Evolutionary conservation across 1,140 invertebrate species (phyloP), one percentile per base, ranked within the genome.

Genomic region (Drosophila ficusphila): DNA sequence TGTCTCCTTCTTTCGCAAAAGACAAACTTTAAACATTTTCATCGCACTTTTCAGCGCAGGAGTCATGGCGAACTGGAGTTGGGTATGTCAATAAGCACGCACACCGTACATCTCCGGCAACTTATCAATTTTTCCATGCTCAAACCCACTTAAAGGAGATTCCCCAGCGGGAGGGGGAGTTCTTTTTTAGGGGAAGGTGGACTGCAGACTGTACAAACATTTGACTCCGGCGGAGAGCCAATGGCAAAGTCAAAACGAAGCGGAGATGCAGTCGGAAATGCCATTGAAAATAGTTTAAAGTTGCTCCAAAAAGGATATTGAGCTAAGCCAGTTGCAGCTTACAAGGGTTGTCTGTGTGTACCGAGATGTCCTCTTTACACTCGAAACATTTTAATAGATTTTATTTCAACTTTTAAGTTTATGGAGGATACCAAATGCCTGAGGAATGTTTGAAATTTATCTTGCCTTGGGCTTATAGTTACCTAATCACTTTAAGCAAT

Each of bases 261-360:
- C 71, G 51, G 71, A 68, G 72, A 67, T 75, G 71, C 60, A 76
- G 47, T 67, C 82, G 82, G 82, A 86, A 88, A 81, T 77, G 69
- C 82, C 60, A 88, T 88, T 88, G 82, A 82, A 88, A 88, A 88
- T 82, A 76, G 82, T 88, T 88, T 79, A 86, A 86, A 85, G 77
- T 86, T 86, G 72, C 61, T 69, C 61, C 77, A 88, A 82, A 88
- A 77, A 62, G 81, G 82, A 88, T 88, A 88, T 88, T 78, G 82
- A 78, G 65, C 82, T 88, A 82, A 88, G 82, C 82, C 82, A 81
- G 82, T 88, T 71, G 77, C 61, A 73, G 79, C 72, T 86, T 85
- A 77, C 72, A 61, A 39, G n/a, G 19, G 34, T 1, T 49, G 34
- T 71, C 27, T 38, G 47, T 18, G 48, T 41, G 49, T n/a, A n/a